Evolutionary conservation across 2,797 vertebrate species (phyloP).

Genomic region (Scyliorhinus canicula): DNA sequence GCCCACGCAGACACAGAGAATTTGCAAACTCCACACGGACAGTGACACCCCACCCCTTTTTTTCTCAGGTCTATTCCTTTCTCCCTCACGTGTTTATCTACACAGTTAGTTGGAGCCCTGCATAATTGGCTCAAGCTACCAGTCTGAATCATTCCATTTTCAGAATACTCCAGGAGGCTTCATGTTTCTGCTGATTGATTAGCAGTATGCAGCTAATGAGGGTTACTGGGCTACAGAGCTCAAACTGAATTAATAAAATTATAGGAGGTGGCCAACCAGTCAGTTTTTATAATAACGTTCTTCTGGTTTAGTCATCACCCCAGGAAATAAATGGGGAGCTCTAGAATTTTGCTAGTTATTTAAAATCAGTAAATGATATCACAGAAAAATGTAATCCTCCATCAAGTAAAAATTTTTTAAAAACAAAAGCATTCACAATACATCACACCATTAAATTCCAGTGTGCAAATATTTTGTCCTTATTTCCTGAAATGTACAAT

Average conservation of each 20-base stretch:
- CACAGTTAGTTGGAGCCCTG: neutral
- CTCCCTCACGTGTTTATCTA: neutral
- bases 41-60: no score
- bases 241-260: neutral
- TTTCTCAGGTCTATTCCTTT: neutral
- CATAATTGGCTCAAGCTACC: neutral
- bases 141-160: neutral
- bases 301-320: neutral
- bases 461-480: neutral
- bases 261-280: neutral
- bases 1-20: no score
- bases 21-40: no score
- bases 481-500: neutral
- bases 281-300: neutral
- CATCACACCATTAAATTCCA: neutral
- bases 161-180: neutral
- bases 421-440: neutral
- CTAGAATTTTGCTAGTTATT: neutral
- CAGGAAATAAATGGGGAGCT: neutral
- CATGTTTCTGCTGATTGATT: neutral
- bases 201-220: neutral
- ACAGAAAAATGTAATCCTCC: neutral
- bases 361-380: neutral
- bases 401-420: neutral
- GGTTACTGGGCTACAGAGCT: neutral